These are phyloP conservation scores for Nicator chloris DNA, from an alignment of 2,113 vertebrate genomes.

Conservation along the genomic window DNA sequence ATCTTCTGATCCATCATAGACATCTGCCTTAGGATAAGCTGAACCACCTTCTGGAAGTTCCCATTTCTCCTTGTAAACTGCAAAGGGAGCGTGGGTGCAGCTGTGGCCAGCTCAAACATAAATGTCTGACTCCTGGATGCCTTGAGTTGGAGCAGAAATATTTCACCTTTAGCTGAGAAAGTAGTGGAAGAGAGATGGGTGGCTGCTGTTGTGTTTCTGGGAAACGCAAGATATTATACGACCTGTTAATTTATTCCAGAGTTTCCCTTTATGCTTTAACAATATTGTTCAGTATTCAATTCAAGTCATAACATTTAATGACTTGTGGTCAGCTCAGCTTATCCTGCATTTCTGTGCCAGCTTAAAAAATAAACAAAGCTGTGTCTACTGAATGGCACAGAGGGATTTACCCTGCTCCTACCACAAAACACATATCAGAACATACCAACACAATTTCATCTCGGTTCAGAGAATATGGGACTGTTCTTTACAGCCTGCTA, in stretches of 20 bases:
- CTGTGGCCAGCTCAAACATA: neutral
- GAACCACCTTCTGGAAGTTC: neutral
- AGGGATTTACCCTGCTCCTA: neutral
- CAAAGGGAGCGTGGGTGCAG: neutral
- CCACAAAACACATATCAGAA: neutral
- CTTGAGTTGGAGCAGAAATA: conserved; percentile 3
- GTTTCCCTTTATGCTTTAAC: conserved; percentile 49
- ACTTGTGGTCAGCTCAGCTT: conserved; percentile 14
- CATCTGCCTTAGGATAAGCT: neutral
- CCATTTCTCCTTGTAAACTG: neutral
- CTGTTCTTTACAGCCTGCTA: neutral
- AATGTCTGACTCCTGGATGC: neutral
- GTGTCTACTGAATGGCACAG: conserved; percentile 3
- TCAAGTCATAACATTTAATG: conserved; percentile 22
- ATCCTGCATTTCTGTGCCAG: neutral
- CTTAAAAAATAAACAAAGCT: conserved; percentile 41
- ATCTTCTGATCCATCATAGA: neutral
- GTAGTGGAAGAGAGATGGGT: conserved; percentile 1
- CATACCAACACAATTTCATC: neutral
- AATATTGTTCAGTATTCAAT: conserved; percentile 55
- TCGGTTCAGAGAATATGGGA: neutral
- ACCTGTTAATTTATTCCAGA: conserved; percentile 49
- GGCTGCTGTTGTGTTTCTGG: conserved; percentile 25
- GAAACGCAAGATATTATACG: conserved; percentile 19
- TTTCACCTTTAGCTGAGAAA: conserved; percentile 13